These are phyloP conservation scores for Chalcosyrphus nemorum DNA, from an alignment of 2,888 invertebrate species.

Conservation along the genomic window DNA sequence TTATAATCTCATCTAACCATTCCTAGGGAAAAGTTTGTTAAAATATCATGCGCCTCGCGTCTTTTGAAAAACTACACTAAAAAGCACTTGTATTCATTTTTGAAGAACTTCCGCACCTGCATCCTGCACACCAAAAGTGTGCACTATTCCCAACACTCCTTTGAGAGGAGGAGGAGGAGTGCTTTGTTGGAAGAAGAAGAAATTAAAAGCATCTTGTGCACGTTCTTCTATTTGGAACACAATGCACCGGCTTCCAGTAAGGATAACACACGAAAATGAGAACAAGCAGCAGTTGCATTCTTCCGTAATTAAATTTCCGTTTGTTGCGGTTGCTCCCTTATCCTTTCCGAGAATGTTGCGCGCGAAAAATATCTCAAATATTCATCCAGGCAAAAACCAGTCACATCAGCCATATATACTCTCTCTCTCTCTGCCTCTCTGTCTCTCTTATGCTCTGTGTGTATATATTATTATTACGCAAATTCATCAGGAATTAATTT, in stretches of 20 bases:
- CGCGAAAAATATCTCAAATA: slow-evolving; percentile 65
- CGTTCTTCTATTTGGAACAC: slow-evolving; percentile 52
- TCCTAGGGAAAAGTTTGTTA: too few relatives aligned
- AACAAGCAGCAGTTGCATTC: slow-evolving; percentile 64
- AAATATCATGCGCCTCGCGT: too few relatives aligned
- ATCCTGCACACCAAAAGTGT: not conserved
- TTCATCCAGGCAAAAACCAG: not conserved
- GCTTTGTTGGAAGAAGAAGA: not conserved
- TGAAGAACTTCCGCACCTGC: slow-evolving; percentile 53
- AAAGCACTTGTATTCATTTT: slow-evolving; percentile 11
- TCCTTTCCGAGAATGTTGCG: slow-evolving; percentile 34
- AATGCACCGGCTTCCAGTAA: slow-evolving; percentile 4
- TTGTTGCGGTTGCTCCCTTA: slow-evolving; percentile 68
- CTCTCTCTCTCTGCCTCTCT: not conserved
- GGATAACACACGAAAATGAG: slow-evolving; percentile 32
- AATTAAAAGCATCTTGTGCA: slow-evolving; percentile 64
- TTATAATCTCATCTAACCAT: too few relatives aligned
- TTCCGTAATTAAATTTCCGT: slow-evolving; percentile 70
- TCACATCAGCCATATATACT: too few relatives aligned
- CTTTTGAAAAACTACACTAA: too few relatives aligned
- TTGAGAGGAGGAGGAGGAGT: not conserved
- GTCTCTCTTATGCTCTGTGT: slow-evolving; percentile 10
- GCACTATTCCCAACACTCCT: slow-evolving; percentile 19
- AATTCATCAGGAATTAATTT: slow-evolving; percentile 73
- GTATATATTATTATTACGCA: slow-evolving; percentile 62